phyloP scores from a whole-genome alignment of 2,888 invertebrate species.

The Chloroclysta siterata region DNA sequence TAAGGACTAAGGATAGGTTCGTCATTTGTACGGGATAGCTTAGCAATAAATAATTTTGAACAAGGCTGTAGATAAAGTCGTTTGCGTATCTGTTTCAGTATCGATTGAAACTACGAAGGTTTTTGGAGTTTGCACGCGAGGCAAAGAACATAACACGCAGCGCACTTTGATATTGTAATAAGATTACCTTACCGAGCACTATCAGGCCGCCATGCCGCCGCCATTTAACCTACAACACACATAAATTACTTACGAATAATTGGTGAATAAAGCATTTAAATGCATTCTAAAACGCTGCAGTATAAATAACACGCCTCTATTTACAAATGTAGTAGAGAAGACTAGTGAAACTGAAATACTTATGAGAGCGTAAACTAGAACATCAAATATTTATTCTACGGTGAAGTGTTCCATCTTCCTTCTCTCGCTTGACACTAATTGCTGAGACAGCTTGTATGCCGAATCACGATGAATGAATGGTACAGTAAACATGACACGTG shows the following conservation, averaged over 20 bases:
- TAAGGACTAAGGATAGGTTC: too few relatives aligned
- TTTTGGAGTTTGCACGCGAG: slow-evolving; percentile 75
- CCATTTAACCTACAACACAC: slow-evolving; percentile 46
- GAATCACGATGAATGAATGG: slow-evolving; percentile 16
- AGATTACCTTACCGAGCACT: slow-evolving; percentile 65
- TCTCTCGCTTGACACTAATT: slow-evolving; percentile 27
- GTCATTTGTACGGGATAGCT: neutral
- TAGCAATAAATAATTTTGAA: slow-evolving; percentile 58
- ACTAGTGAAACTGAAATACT: neutral
- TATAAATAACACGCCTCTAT: slow-evolving; percentile 1
- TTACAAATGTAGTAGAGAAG: neutral
- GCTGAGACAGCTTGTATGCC: slow-evolving; percentile 19
- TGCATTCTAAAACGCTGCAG: slow-evolving; percentile 18
- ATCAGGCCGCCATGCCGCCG: slow-evolving; percentile 49
- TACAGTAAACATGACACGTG: neutral
- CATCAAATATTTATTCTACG: neutral
- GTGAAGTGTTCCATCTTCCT: slow-evolving; percentile 26
- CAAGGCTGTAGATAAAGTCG: slow-evolving; percentile 69
- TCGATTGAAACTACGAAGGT: slow-evolving; percentile 72
- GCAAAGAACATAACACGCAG: slow-evolving; percentile 70
- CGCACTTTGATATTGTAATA: slow-evolving; percentile 71
- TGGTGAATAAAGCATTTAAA: slow-evolving; percentile 15
- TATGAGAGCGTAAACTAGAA: neutral
- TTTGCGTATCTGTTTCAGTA: slow-evolving; percentile 67
- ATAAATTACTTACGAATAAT: slow-evolving; percentile 41